A percentile compares a stretch with the other conserved stretches of the same genome.
Conservation (phyloP, 2,797 vertebrate species). For the Dipus sagitta region DNA sequence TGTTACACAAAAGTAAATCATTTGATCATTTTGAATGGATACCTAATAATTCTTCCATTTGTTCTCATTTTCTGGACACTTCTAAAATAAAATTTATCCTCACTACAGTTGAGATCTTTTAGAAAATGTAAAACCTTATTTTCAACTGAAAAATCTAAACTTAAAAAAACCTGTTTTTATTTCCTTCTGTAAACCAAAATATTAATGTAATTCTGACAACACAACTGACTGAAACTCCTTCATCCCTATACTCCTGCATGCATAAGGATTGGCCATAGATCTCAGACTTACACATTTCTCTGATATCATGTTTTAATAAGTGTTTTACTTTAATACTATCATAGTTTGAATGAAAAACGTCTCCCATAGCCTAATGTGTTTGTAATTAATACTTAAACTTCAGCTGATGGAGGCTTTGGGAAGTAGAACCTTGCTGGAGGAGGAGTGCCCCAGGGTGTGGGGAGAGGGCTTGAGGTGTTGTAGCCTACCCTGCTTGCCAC, state of each 20-base stretch:
- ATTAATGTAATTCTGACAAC: not conserved
- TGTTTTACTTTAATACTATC: too few relatives aligned
- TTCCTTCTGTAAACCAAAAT: not conserved
- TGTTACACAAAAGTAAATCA: not conserved
- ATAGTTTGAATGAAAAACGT: too few relatives aligned
- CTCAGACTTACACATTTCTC: not conserved
- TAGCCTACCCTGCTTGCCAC: too few relatives aligned
- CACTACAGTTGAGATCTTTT: not conserved
- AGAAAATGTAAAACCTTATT: not conserved
- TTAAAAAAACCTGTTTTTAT: not conserved
- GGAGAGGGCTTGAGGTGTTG: too few relatives aligned
- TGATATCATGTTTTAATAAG: not conserved
- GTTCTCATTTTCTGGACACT: not conserved
- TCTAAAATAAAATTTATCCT: not conserved
- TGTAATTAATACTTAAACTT: too few relatives aligned
- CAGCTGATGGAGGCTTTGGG: too few relatives aligned
- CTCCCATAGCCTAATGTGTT: too few relatives aligned
- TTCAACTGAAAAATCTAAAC: not conserved
- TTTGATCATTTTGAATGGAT: not conserved
- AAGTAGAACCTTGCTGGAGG: too few relatives aligned
- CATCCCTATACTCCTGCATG: not conserved
- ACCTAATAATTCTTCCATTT: not conserved
- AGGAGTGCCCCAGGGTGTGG: too few relatives aligned
- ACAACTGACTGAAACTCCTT: not conserved
- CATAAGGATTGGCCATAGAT: not conserved